Evolutionary conservation across 2,797 vertebrate genomes (phyloP), one percentile per base, ranked within the genome.

Genomic region (Etheostoma perlongum): DNA sequence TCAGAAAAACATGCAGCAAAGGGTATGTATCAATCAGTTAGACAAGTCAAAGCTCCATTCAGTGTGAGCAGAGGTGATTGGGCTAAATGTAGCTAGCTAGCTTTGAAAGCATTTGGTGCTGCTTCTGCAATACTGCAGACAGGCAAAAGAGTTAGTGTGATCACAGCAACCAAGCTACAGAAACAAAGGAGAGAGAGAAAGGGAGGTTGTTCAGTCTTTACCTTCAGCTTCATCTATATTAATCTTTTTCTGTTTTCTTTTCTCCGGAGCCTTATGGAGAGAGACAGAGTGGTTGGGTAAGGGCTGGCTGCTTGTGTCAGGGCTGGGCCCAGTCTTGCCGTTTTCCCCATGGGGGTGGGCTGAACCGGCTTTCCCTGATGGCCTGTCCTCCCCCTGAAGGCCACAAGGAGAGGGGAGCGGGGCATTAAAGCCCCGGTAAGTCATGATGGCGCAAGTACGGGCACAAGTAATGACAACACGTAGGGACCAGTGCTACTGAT

Each of bases 141-240:
- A 88, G 79, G 80, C 84, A 83, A 60, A 82, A 74, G 75, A 57
- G 90, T 93, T 93, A 93, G 92, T 92, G 73, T 87, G 77, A 82
- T 88, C 81, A 91, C 60, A 84, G 88, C 79, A 89, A 91, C 87
- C 84, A 63, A 75, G 86, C 86, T 84, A 91, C 40, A 87, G 80
- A 83, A 85, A 85, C 69, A 74, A 82, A 68, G 66, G 74, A 77
- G 67, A 47, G 60, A 79, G 51, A 30, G 5, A 79, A 80, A 90
- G 76, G 67, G 82, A 89, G 83, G 81, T 88, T 23, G 87, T 84
- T 89, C 74, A 78, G 81, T 90, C 74, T 91, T 95, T 98, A 99
- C 98, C 98, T 98, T 99, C 98, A 90, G 97, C 98, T 98, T 99
- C 98, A 91, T 99, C 98, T 98, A 99, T 96, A 97, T 99, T 99